Conservation (phyloP, 1,140 invertebrate genomes). For the Leptestheria dahalacensis region DNA sequence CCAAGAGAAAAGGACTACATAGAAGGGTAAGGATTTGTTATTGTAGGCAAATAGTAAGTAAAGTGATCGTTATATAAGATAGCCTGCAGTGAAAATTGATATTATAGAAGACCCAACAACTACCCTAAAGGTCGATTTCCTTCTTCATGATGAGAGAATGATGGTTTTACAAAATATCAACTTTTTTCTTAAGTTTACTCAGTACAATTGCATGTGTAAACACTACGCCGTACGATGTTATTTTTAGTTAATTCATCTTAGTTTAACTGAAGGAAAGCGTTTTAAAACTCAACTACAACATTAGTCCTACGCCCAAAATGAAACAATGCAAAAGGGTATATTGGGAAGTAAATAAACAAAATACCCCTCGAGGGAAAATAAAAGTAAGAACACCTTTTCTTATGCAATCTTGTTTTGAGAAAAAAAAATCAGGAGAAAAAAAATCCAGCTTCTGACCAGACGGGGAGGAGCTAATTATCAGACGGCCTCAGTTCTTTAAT, state of each 20-base stretch:
- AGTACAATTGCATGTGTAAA: too few relatives aligned
- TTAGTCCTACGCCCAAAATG: background rate
- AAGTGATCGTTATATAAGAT: too few relatives aligned
- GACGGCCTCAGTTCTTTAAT: constrained; percentile 93
- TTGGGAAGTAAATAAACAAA: background rate
- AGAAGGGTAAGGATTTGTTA: too few relatives aligned
- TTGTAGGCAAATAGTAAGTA: too few relatives aligned
- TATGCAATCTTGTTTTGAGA: background rate
- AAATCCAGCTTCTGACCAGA: background rate
- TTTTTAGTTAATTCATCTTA: background rate
- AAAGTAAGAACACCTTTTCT: background rate
- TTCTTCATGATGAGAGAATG: too few relatives aligned
- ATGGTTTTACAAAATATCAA: too few relatives aligned
- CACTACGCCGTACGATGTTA: background rate
- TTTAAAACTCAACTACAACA: too few relatives aligned
- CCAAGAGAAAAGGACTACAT: too few relatives aligned
- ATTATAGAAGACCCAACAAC: too few relatives aligned
- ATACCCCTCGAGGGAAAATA: background rate
- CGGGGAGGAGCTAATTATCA: constrained; percentile 12
- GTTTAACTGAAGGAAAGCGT: background rate
- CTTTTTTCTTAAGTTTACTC: too few relatives aligned
- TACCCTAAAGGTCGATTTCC: too few relatives aligned
- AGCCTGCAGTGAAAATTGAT: too few relatives aligned
- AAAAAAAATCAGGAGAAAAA: background rate
- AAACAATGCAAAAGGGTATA: background rate